phyloP scores from a whole-genome alignment of 2,797 vertebrate species.

The Salmo trutta region DNA sequence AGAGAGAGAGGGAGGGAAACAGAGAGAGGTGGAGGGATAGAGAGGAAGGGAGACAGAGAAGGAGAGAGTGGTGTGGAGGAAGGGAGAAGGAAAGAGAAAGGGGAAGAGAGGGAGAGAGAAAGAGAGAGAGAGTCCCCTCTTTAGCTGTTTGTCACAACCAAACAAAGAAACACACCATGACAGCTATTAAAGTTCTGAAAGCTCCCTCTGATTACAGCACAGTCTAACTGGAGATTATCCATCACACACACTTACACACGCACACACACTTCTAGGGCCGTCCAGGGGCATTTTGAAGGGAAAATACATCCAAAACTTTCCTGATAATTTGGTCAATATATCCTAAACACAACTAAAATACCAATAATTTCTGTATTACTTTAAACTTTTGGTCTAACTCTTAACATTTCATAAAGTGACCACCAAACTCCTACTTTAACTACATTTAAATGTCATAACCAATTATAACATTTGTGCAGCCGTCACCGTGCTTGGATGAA shows the following conservation, averaged over 20 bases:
- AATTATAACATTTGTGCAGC: too few relatives aligned
- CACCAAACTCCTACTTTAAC: too few relatives aligned
- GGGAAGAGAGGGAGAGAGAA: background rate
- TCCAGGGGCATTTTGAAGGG: too few relatives aligned
- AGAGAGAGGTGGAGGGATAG: background rate
- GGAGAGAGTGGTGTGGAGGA: background rate
- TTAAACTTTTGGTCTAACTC: too few relatives aligned
- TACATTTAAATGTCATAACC: too few relatives aligned
- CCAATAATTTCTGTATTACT: too few relatives aligned
- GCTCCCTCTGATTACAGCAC: background rate
- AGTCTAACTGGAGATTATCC: background rate
- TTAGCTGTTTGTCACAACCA: background rate
- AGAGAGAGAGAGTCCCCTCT: background rate
- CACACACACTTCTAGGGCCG: too few relatives aligned
- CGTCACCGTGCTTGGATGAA: too few relatives aligned
- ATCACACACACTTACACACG: conserved; percentile 1
- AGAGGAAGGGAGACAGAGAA: background rate
- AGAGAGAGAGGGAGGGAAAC: conserved; percentile 15
- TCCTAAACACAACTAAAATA: too few relatives aligned
- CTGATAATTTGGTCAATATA: too few relatives aligned
- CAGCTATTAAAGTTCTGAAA: background rate
- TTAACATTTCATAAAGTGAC: too few relatives aligned
- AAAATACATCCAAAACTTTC: too few relatives aligned
- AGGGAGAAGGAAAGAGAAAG: background rate
- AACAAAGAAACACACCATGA: background rate